Evolutionary conservation across 2,888 invertebrate genomes (phyloP).

Genomic region (Drosophila quinaria): DNA sequence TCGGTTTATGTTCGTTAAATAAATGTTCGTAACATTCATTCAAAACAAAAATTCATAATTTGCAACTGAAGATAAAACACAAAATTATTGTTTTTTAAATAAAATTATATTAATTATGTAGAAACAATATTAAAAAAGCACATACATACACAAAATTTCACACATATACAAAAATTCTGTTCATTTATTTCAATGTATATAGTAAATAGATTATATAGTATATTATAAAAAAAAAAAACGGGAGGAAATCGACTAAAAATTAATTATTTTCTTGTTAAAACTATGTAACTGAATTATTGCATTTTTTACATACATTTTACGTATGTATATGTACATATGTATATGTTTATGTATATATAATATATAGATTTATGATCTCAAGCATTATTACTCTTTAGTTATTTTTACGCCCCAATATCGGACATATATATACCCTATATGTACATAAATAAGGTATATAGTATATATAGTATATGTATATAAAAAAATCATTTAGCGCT

Average conservation of each 20-base stretch:
- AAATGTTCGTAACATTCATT: conserved; percentile 12
- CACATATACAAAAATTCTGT: conserved; percentile 61
- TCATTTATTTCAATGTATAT: conserved; percentile 34
- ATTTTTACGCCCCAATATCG: conserved; percentile 34
- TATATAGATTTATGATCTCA: conserved; percentile 30
- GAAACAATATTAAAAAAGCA: conserved; percentile 71
- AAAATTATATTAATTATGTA: conserved; percentile 68
- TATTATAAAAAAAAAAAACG: conserved; percentile 28
- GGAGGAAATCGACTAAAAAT: conserved; percentile 42
- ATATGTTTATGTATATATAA: conserved; percentile 35
- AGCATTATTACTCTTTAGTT: conserved; percentile 48
- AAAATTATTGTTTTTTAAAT: conserved; percentile 52
- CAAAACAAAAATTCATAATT: conserved; percentile 7
- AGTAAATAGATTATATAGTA: conserved; percentile 38
- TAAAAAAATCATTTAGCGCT: conserved; percentile 65
- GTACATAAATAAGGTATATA: conserved; percentile 38
- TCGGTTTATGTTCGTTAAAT: conserved; percentile 2
- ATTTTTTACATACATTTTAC: conserved; percentile 49
- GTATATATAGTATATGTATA: conserved; percentile 44
- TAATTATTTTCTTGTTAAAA: conserved; percentile 37
- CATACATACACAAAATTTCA: conserved; percentile 73
- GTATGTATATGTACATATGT: conserved; percentile 46
- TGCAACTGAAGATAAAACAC: conserved; percentile 35
- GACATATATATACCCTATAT: conserved; percentile 41
- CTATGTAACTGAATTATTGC: conserved; percentile 67